These are phyloP conservation scores for Marmota monax DNA, from an alignment of 2,113 vertebrate species.

Conservation along the genomic window DNA sequence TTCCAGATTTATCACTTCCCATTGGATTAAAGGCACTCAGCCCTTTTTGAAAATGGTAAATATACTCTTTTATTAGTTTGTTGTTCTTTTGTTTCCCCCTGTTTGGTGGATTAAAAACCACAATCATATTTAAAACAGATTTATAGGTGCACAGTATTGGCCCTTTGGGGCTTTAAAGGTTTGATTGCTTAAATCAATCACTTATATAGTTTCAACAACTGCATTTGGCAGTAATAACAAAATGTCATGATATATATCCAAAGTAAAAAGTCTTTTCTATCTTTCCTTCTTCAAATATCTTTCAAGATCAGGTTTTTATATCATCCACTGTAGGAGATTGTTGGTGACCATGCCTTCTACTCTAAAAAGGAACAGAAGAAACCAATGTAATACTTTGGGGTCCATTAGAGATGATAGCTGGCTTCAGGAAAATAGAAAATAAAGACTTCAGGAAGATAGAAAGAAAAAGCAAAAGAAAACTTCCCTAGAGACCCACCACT, in stretches of 20 bases:
- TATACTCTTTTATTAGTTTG: not conserved
- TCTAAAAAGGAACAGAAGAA: not conserved
- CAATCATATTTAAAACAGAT: not conserved
- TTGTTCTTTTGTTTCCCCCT: conserved; percentile 4
- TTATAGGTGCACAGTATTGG: not conserved
- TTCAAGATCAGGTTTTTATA: not conserved
- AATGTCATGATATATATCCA: not conserved
- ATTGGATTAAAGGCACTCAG: conserved; percentile 69
- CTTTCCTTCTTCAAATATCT: not conserved
- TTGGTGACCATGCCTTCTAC: not conserved
- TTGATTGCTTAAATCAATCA: not conserved
- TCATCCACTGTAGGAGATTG: not conserved
- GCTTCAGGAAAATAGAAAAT: not conserved
- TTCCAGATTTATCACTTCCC: conserved; percentile 59
- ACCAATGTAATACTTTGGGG: not conserved
- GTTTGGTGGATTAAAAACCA: not conserved
- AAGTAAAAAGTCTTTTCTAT: not conserved
- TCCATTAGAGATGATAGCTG: not conserved
- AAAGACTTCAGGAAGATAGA: not conserved
- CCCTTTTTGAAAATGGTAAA: conserved; percentile 78
- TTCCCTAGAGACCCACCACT: not conserved
- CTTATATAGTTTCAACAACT: not conserved
- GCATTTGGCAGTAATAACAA: not conserved
- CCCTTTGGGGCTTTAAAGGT: not conserved
- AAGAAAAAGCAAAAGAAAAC: not conserved